Base-by-base conservation (phyloP, 2,888 invertebrate genomes). In the Orthosia gracilis region DNA sequence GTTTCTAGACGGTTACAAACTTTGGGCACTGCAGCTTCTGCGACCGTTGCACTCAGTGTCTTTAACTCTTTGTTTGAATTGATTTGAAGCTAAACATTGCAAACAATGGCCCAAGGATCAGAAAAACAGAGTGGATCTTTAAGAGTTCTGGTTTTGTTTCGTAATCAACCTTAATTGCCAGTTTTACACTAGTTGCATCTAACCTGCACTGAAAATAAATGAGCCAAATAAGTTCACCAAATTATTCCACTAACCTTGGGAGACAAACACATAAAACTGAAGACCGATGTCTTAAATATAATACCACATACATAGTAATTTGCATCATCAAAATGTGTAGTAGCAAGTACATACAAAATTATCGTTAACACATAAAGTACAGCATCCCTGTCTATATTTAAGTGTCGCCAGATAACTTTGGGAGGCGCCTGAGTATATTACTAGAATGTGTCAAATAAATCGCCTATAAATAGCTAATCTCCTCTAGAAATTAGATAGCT, bases 401-500 rank as follows among this genome's bases (percentile, higher is more conserved):
- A 49, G 71, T 75, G 81, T 82, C 80, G 75, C 75, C 70, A 75
- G 66, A 69, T 83, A 82, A 49, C 58, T 82, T 69, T 71, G 17
- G 68, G 65, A 3, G 75, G 82, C 83, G 80, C 83, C 75, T 75
- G 21, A 79, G 63, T 79, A 82, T 75, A 82, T 82, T 59, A 79
- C 74, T 47, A 18, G 62, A 59, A 62, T 12, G 31, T 73, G 80
- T 83, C 80, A 70, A 83, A 76, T 82, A 82, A 80, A 80, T 65
- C 69, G 21, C 63, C 61, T 21, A 47, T 73, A 66, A 78, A 72
- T 72, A 76, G 72, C 69, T 76, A 82, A 82, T 83, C 73, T 83
- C 64, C 64, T 70, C 18, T 79, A 76, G 85, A 78, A 78, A 86
- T 80, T 74, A 58, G 87, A 86, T 86, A 86, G 76, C 68, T 78